Evolutionary conservation across 23 tunicate species (phyloP).

Genomic region (Phallusia fumigata): DNA sequence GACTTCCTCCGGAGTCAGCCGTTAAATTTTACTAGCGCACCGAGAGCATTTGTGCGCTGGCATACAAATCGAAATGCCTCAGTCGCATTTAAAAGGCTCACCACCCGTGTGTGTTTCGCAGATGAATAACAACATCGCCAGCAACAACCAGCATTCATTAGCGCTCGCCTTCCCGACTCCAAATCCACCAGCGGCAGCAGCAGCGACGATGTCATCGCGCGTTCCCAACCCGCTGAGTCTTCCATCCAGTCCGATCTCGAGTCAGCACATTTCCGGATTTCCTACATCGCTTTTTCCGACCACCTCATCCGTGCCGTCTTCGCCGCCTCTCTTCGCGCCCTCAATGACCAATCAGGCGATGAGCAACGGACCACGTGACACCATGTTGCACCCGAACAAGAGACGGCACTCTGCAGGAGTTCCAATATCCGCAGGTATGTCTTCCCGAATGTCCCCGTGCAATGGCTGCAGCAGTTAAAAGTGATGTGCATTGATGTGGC

Average conservation of each 20-base stretch:
- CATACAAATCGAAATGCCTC: neutral
- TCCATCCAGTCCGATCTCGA: conserved; percentile 70
- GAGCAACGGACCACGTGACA: conserved; percentile 34
- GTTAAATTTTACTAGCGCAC: neutral
- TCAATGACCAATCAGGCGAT: conserved; percentile 20
- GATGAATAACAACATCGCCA: neutral
- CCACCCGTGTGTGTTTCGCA: neutral
- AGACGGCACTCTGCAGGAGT: conserved; percentile 61
- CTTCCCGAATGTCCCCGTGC: neutral
- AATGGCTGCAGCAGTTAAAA: too few species aligned
- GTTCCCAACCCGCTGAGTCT: conserved; percentile 42
- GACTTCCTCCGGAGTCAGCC: neutral
- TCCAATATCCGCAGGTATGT: conserved; percentile 85
- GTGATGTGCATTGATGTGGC: neutral
- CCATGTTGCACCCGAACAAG: conserved; percentile 39
- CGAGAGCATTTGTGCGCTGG: neutral
- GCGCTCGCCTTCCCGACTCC: conserved; percentile 30
- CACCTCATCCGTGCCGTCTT: conserved; percentile 52
- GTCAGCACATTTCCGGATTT: conserved; percentile 44
- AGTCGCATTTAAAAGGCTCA: too few species aligned
- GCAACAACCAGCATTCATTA: conserved; percentile 11
- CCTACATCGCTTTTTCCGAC: conserved; percentile 55
- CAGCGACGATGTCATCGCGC: conserved; percentile 12
- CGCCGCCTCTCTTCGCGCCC: conserved; percentile 70
- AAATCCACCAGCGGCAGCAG: neutral